Base-by-base conservation (phyloP, 1,140 invertebrate genomes). In the Acyrthosiphon pisum region DNA sequence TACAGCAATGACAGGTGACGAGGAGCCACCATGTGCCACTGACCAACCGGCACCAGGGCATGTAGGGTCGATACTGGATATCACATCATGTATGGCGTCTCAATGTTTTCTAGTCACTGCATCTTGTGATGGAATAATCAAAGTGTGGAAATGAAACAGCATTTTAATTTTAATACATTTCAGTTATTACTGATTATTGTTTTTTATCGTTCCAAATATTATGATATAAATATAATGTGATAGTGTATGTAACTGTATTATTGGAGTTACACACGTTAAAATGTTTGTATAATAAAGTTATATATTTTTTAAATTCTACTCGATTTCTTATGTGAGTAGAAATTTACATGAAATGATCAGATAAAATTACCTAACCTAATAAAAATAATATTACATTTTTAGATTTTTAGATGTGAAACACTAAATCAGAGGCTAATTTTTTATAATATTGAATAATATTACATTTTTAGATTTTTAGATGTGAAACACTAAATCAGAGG, bases 41-140 rank as follows among this genome's bases (percentile, higher is more conserved):
- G 97, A 97, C 94, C 96, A 96, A 87, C 97, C 98, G 0, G 96
- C 97, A 26, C 95, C 96, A 2, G 98, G 98, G 18, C 98, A 99
- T 95, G 96, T 97, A 94, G 97, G 98, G 94, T 97, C 96, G 9
- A 98, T 99, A 81, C 98, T 97, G 30, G 98, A 98, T 94, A 96
- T 99, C 14, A 95, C 96, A 1, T 96, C 98, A 94, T 98, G 97
- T 94, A 97, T 97, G 94, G 97, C 97, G 6, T 96, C 96, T 87
- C 97, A 98, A 95, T 96, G 96, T 94, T 97, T 98, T 94, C 96
- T 98, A 90, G 95, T 98, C 7, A 97, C 98, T 18, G 96, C 97
- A 2, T 97, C 97, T n/a, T 96, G 97, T n/a, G 98, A 98, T 95
- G 98, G 98, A 84, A 96, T 98, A 44, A 97, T 99, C 93, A 98